Conservation (phyloP, 2,888 invertebrate species). For the Drosophila prostipennis region DNA sequence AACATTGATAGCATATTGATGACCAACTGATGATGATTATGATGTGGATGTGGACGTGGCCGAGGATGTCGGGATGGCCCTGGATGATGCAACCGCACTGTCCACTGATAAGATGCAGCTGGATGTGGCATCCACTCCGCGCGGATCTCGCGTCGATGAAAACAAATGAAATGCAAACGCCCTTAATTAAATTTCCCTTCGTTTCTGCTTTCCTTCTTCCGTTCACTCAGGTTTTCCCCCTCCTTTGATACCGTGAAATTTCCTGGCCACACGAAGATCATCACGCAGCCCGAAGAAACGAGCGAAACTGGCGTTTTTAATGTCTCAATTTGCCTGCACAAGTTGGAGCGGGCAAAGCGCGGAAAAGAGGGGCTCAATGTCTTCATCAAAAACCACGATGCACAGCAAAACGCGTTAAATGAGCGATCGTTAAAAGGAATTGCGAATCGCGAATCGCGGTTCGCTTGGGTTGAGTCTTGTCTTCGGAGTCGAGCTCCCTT, state of each 20-base stretch:
- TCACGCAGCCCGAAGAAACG: constrained; percentile 28
- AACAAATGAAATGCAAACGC: constrained; percentile 74
- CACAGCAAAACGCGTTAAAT: constrained; percentile 74
- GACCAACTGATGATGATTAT: constrained; percentile 45
- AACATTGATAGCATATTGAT: constrained; percentile 77
- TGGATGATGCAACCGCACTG: constrained; percentile 61
- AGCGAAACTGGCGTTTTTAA: constrained; percentile 68
- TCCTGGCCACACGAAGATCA: constrained; percentile 50
- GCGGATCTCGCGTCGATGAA: constrained; percentile 53
- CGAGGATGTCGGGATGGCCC: constrained; percentile 24
- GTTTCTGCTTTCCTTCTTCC: constrained; percentile 19
- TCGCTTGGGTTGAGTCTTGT: constrained; percentile 48
- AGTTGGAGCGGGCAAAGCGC: constrained; percentile 1
- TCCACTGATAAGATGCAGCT: constrained; percentile 63
- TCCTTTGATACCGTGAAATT: constrained; percentile 45
- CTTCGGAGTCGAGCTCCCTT: constrained; percentile 43
- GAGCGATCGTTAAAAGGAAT: constrained; percentile 75
- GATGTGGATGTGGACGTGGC: constrained; percentile 14
- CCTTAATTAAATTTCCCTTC: constrained; percentile 71
- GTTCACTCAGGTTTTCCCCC: constrained; percentile 11
- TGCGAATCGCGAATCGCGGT: constrained; percentile 53
- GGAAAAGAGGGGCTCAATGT: constrained; percentile 59
- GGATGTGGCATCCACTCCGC: constrained; percentile 19
- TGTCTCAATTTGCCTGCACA: constrained; percentile 80
- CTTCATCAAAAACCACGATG: constrained; percentile 73